These are phyloP conservation scores for Neopipo cinnamomea DNA, from an alignment of 2,113 vertebrate species.

Conservation along the genomic window DNA sequence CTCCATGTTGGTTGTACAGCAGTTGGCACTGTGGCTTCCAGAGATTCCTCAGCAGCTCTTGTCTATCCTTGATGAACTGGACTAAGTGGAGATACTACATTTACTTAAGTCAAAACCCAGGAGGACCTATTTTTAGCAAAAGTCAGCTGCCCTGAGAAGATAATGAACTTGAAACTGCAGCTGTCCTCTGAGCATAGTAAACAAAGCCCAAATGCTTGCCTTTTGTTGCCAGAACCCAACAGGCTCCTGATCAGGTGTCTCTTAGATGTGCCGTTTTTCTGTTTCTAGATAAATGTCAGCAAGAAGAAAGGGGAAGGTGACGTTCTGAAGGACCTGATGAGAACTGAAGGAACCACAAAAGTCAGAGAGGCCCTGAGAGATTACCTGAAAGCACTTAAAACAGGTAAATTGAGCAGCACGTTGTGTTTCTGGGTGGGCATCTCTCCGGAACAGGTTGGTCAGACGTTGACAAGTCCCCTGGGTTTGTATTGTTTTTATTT, in stretches of 20 bases:
- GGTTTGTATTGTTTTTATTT: background rate
- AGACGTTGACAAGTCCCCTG: rapidly evolving
- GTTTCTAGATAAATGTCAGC: conserved; percentile 71
- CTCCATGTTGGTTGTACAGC: background rate
- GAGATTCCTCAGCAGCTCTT: background rate
- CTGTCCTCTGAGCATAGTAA: conserved; percentile 4
- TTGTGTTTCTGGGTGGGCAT: rapidly evolving
- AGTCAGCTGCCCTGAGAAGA: background rate
- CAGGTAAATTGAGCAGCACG: background rate
- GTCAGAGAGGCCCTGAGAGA: conserved; percentile 73
- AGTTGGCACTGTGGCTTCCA: background rate
- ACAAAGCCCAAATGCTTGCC: background rate
- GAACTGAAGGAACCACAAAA: conserved; percentile 64
- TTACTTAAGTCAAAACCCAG: background rate
- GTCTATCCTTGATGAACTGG: background rate
- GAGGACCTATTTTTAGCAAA: background rate
- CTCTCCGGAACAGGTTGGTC: background rate
- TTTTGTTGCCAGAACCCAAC: background rate
- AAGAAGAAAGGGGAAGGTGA: conserved; percentile 75
- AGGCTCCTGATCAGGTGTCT: background rate
- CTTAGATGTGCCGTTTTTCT: conserved; percentile 1
- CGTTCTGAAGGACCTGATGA: conserved; percentile 72
- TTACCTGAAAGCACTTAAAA: conserved; percentile 75
- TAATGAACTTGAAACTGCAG: background rate
- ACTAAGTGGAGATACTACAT: background rate